Evolutionary conservation across 2,888 invertebrate genomes (phyloP).

Genomic region (Iselma pallidipennis): DNA sequence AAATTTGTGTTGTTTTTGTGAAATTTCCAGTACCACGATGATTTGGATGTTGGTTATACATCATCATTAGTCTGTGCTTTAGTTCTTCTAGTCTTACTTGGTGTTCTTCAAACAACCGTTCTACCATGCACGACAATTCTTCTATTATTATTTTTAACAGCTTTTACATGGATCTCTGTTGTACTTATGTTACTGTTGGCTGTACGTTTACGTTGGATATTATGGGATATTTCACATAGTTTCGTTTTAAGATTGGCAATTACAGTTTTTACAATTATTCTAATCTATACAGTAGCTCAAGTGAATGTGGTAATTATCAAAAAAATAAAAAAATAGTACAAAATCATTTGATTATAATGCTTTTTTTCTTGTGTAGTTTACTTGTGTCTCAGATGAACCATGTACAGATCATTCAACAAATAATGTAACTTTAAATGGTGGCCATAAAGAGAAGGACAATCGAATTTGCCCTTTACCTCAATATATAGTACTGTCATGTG

Average conservation of each 20-base stretch:
- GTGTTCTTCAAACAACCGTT: slow-evolving; percentile 78
- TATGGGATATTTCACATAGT: slow-evolving; percentile 84
- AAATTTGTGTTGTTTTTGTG: not conserved
- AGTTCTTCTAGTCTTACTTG: slow-evolving; percentile 72
- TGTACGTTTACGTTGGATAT: slow-evolving; percentile 79
- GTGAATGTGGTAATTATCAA: slow-evolving; percentile 86
- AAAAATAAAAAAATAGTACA: too few relatives aligned
- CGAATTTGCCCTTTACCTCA: slow-evolving; percentile 83
- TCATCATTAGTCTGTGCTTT: slow-evolving; percentile 80
- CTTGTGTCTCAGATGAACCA: slow-evolving; percentile 61
- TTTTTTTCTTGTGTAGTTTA: slow-evolving; percentile 61
- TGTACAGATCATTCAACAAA: slow-evolving; percentile 58
- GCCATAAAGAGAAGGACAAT: slow-evolving; percentile 62
- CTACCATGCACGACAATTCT: slow-evolving; percentile 84
- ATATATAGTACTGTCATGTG: slow-evolving; percentile 84
- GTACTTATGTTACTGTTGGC: slow-evolving; percentile 83
- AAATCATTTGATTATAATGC: too few relatives aligned
- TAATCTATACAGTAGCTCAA: slow-evolving; percentile 88
- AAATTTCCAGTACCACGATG: slow-evolving; percentile 76
- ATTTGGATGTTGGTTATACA: slow-evolving; percentile 84
- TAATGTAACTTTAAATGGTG: slow-evolving; percentile 59
- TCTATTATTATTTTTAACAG: slow-evolving; percentile 81
- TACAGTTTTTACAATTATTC: slow-evolving; percentile 82
- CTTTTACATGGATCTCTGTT: slow-evolving; percentile 89
- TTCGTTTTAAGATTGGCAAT: slow-evolving; percentile 82